Base-by-base conservation (phyloP, 1,140 invertebrate species). In the Cydia amplana region DNA sequence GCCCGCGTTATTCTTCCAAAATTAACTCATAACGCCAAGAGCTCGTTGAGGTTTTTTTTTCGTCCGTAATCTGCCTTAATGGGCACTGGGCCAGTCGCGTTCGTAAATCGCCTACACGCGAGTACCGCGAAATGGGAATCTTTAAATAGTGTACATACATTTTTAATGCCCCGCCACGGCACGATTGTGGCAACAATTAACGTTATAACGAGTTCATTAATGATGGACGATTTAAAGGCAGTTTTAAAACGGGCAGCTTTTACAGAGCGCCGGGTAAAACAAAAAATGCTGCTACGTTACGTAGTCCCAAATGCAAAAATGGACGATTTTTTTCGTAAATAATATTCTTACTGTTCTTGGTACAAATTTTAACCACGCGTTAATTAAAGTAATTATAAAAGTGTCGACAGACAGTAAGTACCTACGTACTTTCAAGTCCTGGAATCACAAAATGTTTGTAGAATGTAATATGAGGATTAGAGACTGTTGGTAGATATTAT, bases 21-120 rank as follows among this genome's bases (percentile, higher is more conserved):
- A 92, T 92, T 92, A 92, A 92, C 90, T 91, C 89, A 90, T 91
- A 92, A 91, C 87, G 85, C 86, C 86, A 89, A 90, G 86, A 88
- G 88, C 82, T 87, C 73, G 86, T 88, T 90, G 85, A 86, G 89
- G 90, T 90, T 91, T 78, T 91, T 92, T 91, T 92, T 91, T 85
- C 80, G 75, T 82, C 82, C 85, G 85, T 91, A 92, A 92, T 92
- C 90, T 90, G 86, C 83, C 89, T 87, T 91, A 90, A 90, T 88
- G 91, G 91, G 90, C 91, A 88, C 83, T 78, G 78, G 88, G 88
- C 90, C 90, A 91, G 91, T 90, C 83, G 86, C 83, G 90, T 88
- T 86, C 80, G 88, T 88, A 88, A 89, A 90, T 90, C 89, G 89
- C 84, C 77, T 80, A 88, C 87, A 89, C 87, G 86, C 86, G 84